phyloP scores from a whole-genome alignment of 2,888 invertebrate species.

The Herminia tarsipennalis region DNA sequence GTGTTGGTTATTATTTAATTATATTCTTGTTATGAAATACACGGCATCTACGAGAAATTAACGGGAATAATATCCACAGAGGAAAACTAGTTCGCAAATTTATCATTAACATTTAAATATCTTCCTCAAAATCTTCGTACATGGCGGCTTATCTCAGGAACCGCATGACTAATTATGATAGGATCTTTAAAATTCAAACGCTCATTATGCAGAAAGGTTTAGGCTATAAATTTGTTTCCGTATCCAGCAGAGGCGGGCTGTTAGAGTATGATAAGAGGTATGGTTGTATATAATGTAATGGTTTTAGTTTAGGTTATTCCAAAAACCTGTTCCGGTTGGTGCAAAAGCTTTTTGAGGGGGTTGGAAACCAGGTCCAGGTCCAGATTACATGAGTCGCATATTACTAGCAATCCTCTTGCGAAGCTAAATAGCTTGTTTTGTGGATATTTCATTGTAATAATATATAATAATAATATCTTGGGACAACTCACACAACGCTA shows the following conservation, averaged over 20 bases:
- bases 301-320: neutral
- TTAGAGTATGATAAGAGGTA: slow-evolving; percentile 14
- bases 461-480: too few species aligned
- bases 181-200: slow-evolving; percentile 39
- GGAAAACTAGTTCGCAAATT: neutral
- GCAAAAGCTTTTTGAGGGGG: too few species aligned
- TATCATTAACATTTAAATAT: slow-evolving; percentile 2
- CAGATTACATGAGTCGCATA: too few species aligned
- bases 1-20: too few species aligned
- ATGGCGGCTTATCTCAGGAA: slow-evolving; percentile 14
- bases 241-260: slow-evolving; percentile 8
- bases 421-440: too few species aligned
- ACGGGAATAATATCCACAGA: neutral
- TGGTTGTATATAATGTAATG: slow-evolving; percentile 13
- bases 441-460: too few species aligned
- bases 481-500: too few species aligned
- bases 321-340: too few species aligned
- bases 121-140: slow-evolving; percentile 1
- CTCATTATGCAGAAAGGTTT: slow-evolving; percentile 30
- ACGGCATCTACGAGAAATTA: too few species aligned
- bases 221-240: slow-evolving; percentile 24
- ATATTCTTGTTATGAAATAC: too few species aligned
- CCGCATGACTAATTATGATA: slow-evolving; percentile 21
- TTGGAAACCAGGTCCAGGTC: too few species aligned
- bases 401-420: too few species aligned